Conservation (phyloP, 2,888 invertebrate genomes). For the Hyles lineata region DNA sequence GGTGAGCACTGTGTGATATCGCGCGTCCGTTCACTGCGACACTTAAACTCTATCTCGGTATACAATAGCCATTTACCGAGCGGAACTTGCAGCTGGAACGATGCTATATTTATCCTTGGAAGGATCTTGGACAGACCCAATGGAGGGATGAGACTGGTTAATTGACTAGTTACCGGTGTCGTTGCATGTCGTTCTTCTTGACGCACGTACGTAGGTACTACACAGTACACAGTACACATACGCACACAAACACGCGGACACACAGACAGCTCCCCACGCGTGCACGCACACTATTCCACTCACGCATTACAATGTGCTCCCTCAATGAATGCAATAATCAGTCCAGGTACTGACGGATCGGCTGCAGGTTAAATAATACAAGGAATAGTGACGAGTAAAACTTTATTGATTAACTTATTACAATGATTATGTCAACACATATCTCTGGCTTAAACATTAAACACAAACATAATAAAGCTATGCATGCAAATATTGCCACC, state of each 20-base stretch:
- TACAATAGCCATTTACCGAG: constrained; percentile 67
- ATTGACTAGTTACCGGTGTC: constrained; percentile 69
- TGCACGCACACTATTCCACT: constrained; percentile 14
- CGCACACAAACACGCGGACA: background rate
- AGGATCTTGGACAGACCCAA: constrained; percentile 66
- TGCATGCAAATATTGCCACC: background rate
- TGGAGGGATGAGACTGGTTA: constrained; percentile 70
- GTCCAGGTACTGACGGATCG: background rate
- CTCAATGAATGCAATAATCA: constrained; percentile 28
- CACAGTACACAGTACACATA: constrained; percentile 16
- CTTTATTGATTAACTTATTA: constrained; percentile 41
- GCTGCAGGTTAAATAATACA: background rate
- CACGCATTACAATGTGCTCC: constrained; percentile 17
- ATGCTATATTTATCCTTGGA: constrained; percentile 74
- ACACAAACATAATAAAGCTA: constrained; percentile 33
- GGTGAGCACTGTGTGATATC: constrained; percentile 42
- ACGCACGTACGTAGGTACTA: constrained; percentile 25
- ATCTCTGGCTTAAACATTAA: constrained; percentile 54
- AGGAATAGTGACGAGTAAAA: constrained; percentile 18
- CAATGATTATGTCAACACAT: constrained; percentile 40
- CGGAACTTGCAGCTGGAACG: constrained; percentile 62
- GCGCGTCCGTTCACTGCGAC: constrained; percentile 64
- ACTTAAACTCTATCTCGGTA: constrained; percentile 66
- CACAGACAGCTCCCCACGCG: background rate
- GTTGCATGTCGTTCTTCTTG: constrained; percentile 43